Percentiles rank a stretch among this genome's conserved stretches.
Evolutionary conservation across 2,888 invertebrate species (phyloP).

Genomic region (Aphelenchoides bicaudatus): DNA sequence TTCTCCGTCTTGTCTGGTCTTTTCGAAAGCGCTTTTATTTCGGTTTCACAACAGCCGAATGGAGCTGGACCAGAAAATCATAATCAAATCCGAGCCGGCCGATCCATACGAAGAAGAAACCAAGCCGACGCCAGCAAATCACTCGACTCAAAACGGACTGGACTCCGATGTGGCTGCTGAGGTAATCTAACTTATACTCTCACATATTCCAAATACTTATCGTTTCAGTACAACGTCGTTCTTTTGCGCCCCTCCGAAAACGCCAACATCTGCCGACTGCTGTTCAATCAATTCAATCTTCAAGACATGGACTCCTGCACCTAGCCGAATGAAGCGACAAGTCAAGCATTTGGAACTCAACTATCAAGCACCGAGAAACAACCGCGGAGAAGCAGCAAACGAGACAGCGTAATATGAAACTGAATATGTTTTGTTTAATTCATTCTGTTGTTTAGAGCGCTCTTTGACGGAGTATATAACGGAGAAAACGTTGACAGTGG

Average conservation of each 20-base stretch:
- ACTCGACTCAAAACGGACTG: too few relatives aligned
- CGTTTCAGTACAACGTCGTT: conserved; percentile 10
- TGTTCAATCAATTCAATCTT: conserved; percentile 11
- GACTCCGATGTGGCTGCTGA: too few relatives aligned
- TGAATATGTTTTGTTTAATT: background rate
- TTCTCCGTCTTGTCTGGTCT: too few relatives aligned
- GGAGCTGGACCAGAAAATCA: too few relatives aligned
- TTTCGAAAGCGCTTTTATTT: too few relatives aligned
- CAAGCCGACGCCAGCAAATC: too few relatives aligned
- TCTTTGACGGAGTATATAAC: conserved; percentile 14
- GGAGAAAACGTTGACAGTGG: background rate
- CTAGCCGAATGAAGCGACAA: conserved; percentile 20
- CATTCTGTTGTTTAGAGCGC: conserved; percentile 10
- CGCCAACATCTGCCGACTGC: background rate
- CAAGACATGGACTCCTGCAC: conserved; percentile 20
- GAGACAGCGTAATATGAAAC: background rate
- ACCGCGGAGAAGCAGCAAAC: background rate
- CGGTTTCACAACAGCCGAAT: too few relatives aligned
- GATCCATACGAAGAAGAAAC: too few relatives aligned
- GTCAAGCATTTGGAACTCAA: conserved; percentile 24
- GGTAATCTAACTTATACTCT: too few relatives aligned
- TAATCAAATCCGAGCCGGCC: too few relatives aligned
- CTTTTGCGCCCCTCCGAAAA: conserved; percentile 16
- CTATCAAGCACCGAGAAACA: background rate
- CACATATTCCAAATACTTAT: too few relatives aligned